Conservation (phyloP, 1,140 invertebrate species). For the Zaprionus kolodkinae region DNA sequence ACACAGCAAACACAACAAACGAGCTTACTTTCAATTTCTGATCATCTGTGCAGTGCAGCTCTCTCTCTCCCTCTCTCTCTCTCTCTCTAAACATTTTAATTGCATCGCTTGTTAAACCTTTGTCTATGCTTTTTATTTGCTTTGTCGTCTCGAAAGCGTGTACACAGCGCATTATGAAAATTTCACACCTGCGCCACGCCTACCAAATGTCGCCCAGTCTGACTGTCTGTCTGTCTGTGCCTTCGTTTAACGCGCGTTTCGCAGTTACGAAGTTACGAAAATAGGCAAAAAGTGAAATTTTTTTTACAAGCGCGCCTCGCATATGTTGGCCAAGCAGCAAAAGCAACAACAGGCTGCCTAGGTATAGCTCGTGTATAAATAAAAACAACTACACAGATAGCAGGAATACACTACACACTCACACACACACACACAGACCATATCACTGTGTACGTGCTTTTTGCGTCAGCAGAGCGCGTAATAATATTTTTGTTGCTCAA, state of each 20-base stretch:
- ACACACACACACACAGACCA: slow-evolving; percentile 15
- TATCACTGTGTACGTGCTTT: slow-evolving; percentile 67
- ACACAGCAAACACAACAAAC: slow-evolving; percentile 13
- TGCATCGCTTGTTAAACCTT: slow-evolving; percentile 9
- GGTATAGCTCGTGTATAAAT: slow-evolving; percentile 49
- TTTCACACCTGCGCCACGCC: slow-evolving; percentile 67
- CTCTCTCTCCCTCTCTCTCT: background rate
- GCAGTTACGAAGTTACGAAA: slow-evolving; percentile 57
- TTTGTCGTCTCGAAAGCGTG: slow-evolving; percentile 3
- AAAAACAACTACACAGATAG: slow-evolving; percentile 40
- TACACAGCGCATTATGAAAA: slow-evolving; percentile 37
- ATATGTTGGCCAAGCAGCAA: slow-evolving; percentile 48
- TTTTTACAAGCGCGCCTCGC: slow-evolving; percentile 48
- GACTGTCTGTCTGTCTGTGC: slow-evolving; percentile 21
- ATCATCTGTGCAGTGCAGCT: background rate
- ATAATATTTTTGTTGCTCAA: slow-evolving; percentile 40
- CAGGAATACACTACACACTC: slow-evolving; percentile 23
- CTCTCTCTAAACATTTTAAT: slow-evolving; percentile 16
- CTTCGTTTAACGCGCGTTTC: slow-evolving; percentile 15
- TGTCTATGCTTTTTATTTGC: slow-evolving; percentile 7
- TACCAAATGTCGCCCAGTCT: slow-evolving; percentile 15
- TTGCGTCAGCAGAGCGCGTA: slow-evolving; percentile 68
- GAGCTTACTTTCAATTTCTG: slow-evolving; percentile 41
- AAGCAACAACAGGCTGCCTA: slow-evolving; percentile 28
- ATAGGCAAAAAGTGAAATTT: slow-evolving; percentile 80